Evolutionary conservation across 2,113 vertebrate species (phyloP).

Genomic region (Esox niger): DNA sequence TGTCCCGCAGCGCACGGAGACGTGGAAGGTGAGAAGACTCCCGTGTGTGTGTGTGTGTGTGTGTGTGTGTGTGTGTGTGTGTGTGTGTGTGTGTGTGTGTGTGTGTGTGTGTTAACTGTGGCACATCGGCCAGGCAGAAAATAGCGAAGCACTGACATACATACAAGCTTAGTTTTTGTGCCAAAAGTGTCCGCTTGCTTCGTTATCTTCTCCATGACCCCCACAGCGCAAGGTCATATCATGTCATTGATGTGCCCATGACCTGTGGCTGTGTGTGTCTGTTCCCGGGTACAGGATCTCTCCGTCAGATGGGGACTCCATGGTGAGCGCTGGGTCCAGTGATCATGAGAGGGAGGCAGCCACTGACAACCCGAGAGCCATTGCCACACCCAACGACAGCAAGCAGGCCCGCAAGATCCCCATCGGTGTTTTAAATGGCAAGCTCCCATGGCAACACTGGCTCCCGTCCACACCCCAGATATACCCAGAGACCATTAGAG

Average conservation of each 20-base stretch:
- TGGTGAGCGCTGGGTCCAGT: slow-evolving; percentile 86
- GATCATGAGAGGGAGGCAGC: slow-evolving; percentile 79
- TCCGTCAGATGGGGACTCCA: slow-evolving; percentile 88
- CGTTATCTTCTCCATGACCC: neutral
- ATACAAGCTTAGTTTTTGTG: too few relatives aligned
- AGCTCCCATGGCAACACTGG: slow-evolving; percentile 58
- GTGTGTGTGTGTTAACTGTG: too few relatives aligned
- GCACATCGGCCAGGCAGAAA: too few relatives aligned
- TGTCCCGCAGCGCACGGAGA: slow-evolving; percentile 77
- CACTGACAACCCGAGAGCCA: slow-evolving; percentile 76
- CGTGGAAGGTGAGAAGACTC: slow-evolving; percentile 80
- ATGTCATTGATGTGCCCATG: neutral
- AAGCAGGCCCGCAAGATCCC: slow-evolving; percentile 75
- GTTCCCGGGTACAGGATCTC: slow-evolving; percentile 76
- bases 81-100: too few relatives aligned
- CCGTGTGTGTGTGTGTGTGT: too few relatives aligned
- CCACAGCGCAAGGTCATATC: neutral
- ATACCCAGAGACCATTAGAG: slow-evolving; percentile 22
- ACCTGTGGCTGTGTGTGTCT: slow-evolving; percentile 20
- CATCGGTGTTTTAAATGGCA: slow-evolving; percentile 78
- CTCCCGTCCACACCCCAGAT: slow-evolving; percentile 14
- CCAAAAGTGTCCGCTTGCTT: too few relatives aligned
- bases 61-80: too few relatives aligned
- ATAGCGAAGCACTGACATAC: too few relatives aligned
- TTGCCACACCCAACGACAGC: slow-evolving; percentile 66